phyloP scores from a whole-genome alignment of 1,140 invertebrate genomes.

The Bombus pascuorum region DNA sequence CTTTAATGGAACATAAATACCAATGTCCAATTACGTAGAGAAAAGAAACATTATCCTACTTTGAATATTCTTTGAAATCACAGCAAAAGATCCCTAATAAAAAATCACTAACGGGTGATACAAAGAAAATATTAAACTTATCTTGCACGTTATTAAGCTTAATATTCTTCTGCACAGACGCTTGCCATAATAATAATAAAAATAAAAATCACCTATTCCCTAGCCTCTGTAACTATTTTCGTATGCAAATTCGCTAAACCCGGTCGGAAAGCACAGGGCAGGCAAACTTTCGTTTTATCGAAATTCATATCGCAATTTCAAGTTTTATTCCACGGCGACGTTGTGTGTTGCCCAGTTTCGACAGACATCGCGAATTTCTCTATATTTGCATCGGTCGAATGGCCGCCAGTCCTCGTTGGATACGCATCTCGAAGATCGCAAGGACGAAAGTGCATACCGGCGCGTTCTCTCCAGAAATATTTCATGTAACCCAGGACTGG shows the following conservation, averaged over 20 bases:
- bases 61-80: not conserved
- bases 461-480: not conserved
- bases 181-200: not conserved
- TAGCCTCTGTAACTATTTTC: not conserved
- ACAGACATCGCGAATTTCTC: conserved; percentile 16
- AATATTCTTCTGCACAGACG: not conserved
- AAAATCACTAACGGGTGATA: not conserved
- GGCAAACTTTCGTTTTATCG: conserved; percentile 16
- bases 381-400: no score
- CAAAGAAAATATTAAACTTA: not conserved
- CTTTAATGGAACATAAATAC: not conserved
- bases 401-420: not conserved
- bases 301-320: conserved; percentile 26
- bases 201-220: not conserved
- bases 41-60: no score
- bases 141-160: not conserved
- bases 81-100: not conserved
- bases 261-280: not conserved
- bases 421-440: not conserved
- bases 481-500: not conserved
- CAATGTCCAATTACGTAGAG: no score
- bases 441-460: not conserved
- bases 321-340: not conserved
- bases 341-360: not conserved
- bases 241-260: not conserved